A percentile compares a stretch with the other conserved stretches of the same genome.
These are phyloP conservation scores for Tenthredo scrophulariae DNA, from an alignment of 2,888 invertebrate genomes.

Conservation along the genomic window DNA sequence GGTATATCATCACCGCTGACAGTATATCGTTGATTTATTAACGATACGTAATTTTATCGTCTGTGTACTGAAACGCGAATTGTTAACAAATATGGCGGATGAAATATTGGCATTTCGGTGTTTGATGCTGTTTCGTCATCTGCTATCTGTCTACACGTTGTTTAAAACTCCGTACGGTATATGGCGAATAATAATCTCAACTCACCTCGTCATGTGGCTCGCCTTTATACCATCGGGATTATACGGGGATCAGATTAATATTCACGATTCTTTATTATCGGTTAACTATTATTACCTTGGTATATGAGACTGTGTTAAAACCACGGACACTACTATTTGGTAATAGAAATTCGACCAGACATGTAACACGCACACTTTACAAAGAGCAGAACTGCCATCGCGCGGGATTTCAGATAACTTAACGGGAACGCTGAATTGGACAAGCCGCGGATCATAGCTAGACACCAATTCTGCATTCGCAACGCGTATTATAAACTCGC, in stretches of 20 bases:
- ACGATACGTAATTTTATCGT: not conserved
- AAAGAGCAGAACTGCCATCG: conserved; percentile 63
- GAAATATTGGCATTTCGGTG: conserved; percentile 53
- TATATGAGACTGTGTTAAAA: not conserved
- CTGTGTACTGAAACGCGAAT: conserved; percentile 57
- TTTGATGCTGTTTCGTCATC: conserved; percentile 30
- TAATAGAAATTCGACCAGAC: not conserved
- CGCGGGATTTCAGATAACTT: conserved; percentile 53
- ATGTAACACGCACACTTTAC: not conserved
- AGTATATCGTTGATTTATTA: not conserved
- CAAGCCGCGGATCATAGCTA: not conserved
- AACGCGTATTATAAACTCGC: no score
- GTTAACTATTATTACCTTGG: not conserved
- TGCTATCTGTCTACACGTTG: not conserved
- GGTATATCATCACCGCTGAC: not conserved
- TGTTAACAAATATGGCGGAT: conserved; percentile 74
- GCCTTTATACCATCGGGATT: conserved; percentile 18
- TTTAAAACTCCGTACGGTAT: no score
- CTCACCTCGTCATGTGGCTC: conserved; percentile 61
- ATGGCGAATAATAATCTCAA: not conserved
- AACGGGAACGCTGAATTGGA: not conserved
- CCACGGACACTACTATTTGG: not conserved
- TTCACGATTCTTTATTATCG: not conserved
- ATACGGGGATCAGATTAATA: not conserved
- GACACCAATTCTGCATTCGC: not conserved